Evolutionary conservation across 2,113 vertebrate genomes (phyloP), one percentile per base, ranked within the genome.

Genomic region (Phylloscopus whistleri): DNA sequence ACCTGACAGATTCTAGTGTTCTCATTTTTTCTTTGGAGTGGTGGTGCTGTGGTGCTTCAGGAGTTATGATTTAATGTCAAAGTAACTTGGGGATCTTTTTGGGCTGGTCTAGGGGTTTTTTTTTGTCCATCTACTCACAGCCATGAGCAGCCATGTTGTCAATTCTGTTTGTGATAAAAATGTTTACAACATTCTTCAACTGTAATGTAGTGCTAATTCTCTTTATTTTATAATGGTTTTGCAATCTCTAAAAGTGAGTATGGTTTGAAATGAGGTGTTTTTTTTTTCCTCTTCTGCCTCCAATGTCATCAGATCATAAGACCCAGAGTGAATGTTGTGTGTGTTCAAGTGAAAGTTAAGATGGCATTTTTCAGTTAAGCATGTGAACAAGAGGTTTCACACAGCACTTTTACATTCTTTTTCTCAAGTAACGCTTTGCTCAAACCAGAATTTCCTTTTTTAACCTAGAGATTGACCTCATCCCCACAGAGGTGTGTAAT

Each of bases 251-350:
- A 55, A 63, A 82, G 46, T 24, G 18, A 69, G 9, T 69, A 35
- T 22, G 27, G 43, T 31, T 59, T 83, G 55, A 77, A 80, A 93
- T 90, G 33, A 74, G 31, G 63, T 80, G 74, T 26, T 30, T 6
- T 33, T 76, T 76, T 64, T 80, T 86, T 27, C 70, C 14, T 16
- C 21, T 59, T 89, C 19, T 26, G 43, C 46, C 48, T 86, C 46
- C 59, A 86, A 13, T 70, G 37, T 70, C 20, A 66, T 92, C 33
- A 55, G 63, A 63, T 90, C 90, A 81, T 60, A 67, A 93, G 90
- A 93, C 48, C 35, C 13, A 53, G 46, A 56, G 48, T 52, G 68
- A 91, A 64, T 35, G 39, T 55, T 77, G 20, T 4, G 0, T 88
- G 60, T 43, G 59, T 75, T 89, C 37, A 70, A 55, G 55, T 19